Base-by-base conservation (phyloP, 2,888 invertebrate genomes). In the Auanema sp. region DNA sequence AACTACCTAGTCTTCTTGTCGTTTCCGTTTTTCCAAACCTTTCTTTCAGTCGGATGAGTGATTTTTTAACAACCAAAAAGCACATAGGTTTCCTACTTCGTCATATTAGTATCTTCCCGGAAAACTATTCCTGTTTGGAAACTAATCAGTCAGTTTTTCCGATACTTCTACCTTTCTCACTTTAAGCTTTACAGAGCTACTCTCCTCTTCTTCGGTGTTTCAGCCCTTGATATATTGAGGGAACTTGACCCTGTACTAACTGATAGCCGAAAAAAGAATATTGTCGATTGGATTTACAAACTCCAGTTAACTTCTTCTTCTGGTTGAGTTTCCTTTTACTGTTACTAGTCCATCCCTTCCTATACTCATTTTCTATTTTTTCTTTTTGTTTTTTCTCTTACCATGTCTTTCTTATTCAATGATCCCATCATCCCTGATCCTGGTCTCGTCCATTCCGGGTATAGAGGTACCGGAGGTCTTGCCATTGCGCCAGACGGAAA, bases 251-350 rank as follows among this genome's bases (percentile, higher is more conserved):
- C 44, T 42, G 86, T 89, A 58, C 85, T 94, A 54, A 87, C 89
- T 4, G 68, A 76, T 6, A 87, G 89, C 55, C 86, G 68, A 23
- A 61, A 64, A 21, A 64, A 89, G 65, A 88, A 89, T 64, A 91
- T 93, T 44, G 90, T 93, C 69, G 89, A 93, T 61, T 96, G 95
- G 95, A 89, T 96, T 64, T 96, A 96, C 85, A 88, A 89, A 33
- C 87, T 93, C 23, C 92, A 95, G 63, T 54, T 78, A 5, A 71
- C 69, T 14, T 57, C 66, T 18, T 58, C 57, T 60, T 64, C 53
- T 21, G 64, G 68, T 58, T 43, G 11, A 18, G 14, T 51, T 25
- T 47, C 21, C 2, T 12, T 57, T 47, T 23, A 14, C 25, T 4
- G n/a, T 24, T 16, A 24, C 16, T 14, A 41, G 41, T 41, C 25